A percentile compares a stretch with the other conserved stretches of the same genome.
Conservation (phyloP, 2,888 invertebrate species). For the Lasioglossum lativentre region DNA sequence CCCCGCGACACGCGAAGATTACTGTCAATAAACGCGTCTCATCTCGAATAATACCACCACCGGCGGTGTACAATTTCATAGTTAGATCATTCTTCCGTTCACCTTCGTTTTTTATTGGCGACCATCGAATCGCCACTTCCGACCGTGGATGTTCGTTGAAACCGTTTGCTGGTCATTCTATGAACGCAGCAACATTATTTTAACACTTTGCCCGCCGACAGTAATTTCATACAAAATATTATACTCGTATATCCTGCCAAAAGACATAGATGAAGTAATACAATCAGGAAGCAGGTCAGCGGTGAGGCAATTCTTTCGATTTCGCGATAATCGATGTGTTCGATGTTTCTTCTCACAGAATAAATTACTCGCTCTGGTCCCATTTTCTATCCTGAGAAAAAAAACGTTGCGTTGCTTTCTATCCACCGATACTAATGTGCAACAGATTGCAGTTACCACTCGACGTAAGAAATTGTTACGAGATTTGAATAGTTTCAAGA, state of each 20-base stretch:
- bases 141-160: slow-evolving; percentile 13
- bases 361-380: neutral
- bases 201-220: neutral
- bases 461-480: neutral
- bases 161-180: neutral
- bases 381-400: slow-evolving; percentile 8
- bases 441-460: neutral
- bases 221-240: neutral
- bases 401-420: slow-evolving; percentile 10
- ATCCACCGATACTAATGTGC: neutral
- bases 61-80: slow-evolving; percentile 66
- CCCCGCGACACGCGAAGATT: slow-evolving; percentile 33
- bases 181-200: neutral
- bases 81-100: slow-evolving; percentile 80
- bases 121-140: slow-evolving; percentile 34
- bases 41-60: slow-evolving; percentile 48
- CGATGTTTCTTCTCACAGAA: slow-evolving; percentile 26
- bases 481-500: neutral
- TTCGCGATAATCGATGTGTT: slow-evolving; percentile 30
- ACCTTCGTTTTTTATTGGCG: slow-evolving; percentile 73
- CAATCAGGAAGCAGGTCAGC: slow-evolving; percentile 18
- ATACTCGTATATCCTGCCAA: neutral
- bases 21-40: slow-evolving; percentile 57
- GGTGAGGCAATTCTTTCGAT: slow-evolving; percentile 18
- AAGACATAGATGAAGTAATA: neutral